Base-by-base conservation (phyloP, 2,113 vertebrate genomes). In the Solenodon paradoxus region DNA sequence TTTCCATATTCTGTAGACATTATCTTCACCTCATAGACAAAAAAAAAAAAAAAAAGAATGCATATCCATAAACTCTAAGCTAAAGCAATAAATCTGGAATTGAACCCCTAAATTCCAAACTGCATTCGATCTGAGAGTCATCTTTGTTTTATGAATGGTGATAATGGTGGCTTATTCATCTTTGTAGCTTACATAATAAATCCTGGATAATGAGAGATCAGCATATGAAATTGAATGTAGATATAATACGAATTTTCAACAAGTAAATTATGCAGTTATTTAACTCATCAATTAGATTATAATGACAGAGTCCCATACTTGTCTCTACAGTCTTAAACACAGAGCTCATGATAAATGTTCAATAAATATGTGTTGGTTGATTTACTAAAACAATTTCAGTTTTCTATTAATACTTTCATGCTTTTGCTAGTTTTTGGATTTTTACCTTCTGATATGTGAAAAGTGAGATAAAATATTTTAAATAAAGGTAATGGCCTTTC, bases 401-500 rank as follows among this genome's bases (percentile, higher is more conserved):
- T 35, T 32, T 53, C 20, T 19, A 55, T 90, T 64, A 78, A 11
- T 61, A 69, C 28, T 94, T 90, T 79, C 77, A 4, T n/a, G 20
- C 57, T 80, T 88, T 78, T 11, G 28, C 30, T 88, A 57, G 20
- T 79, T 92, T 59, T 77, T 92, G 10, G 61, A 11, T 35, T 83
- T 93, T 96, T 40, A 75, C 3, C n/a, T 64, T 74, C 19, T 86
- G 42, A 79, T 45, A 74, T n/a, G 3, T 19, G 78, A 63, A 35
- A 30, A 2, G 6, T 83, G 7, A 81, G 28, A 24, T 20, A 87
- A 81, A 87, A 20, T 66, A n/a, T 66, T 13, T 75, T 71, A 74
- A 87, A 86, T 74, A 82, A 94, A 93, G 42, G 19, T 45, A 92
- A 92, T 89, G 16, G 5, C 4, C 5, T 95, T 82, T 94, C n/a